Base-by-base conservation (phyloP, 2,888 invertebrate genomes). In the Hetaerina titia region DNA sequence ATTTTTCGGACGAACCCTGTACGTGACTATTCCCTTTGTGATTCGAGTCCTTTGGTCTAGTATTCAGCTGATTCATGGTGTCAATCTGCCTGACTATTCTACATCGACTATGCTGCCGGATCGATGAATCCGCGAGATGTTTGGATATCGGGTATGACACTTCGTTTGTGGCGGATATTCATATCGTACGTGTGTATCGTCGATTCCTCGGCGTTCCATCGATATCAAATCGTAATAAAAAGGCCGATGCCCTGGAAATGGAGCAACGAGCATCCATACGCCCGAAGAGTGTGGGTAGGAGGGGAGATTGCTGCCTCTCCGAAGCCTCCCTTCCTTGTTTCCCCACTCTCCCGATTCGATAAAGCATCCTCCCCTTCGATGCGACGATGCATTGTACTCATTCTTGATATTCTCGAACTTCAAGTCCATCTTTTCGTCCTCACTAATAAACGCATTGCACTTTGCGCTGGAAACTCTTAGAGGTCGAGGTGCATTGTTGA, bases 171-270 rank as follows among this genome's bases (percentile, higher is more conserved):
- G 69, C 19, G n/a, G n/a, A 69, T 4, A 17, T 81, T 13, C 31
- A 45, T 4, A 45, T 45, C 45, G 45, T 22, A 9, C 31, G 69
- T 17, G 6, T 22, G 31, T 22, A 13, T 81, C 81, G 31, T 31
- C 81, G 81, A 81, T 81, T 81, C 81, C 81, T 22, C 31, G 13
- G 81, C 81, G 81, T 31, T 31, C 81, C 4, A 7, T 81, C 81
- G 81, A 81, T 81, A 81, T 81, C n/a, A 25, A 81, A n/a, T 6
- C 25, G 25, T 81, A 81, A 81, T 81, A 31, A 81, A 81, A 81
- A 81, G 81, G 81, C 81, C 81, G 81, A 81, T 81, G 81, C 81
- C 81, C 81, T 81, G 81, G 25, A 81, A 81, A 81, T 81, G 81
- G 81, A 81, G 81, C 81, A 81, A 81, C 81, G 81, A 31, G 81